Evolutionary conservation across 1,140 invertebrate species (phyloP).

Genomic region (Anoplophora glabripennis): DNA sequence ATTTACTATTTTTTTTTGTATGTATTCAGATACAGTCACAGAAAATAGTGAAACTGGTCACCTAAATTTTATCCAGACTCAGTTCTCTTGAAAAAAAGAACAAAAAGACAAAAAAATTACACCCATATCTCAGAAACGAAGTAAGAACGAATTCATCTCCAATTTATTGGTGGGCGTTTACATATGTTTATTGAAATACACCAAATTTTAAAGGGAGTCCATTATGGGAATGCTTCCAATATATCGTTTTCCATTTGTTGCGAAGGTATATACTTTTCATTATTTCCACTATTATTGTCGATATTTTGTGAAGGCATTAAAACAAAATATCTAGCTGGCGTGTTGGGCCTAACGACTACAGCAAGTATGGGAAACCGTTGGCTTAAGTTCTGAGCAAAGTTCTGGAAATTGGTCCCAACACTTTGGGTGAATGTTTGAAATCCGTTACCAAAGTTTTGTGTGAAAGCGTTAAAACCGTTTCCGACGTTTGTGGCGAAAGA

Average conservation of each 20-base stretch:
- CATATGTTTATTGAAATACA: no score
- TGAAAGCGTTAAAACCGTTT: constrained; percentile 21
- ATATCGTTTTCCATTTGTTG: constrained; percentile 16
- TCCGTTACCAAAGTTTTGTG: constrained; percentile 23
- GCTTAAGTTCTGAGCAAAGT: constrained; percentile 20
- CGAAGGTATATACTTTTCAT: no score
- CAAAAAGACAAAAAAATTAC: no score
- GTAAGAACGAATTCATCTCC: background rate
- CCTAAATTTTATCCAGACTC: no score
- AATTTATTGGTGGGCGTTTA: no score
- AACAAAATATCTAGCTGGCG: constrained; percentile 1
- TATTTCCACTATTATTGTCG: no score
- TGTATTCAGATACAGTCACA: no score
- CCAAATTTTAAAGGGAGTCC: background rate
- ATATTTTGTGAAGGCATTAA: background rate
- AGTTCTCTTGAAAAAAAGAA: no score
- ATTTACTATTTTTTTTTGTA: no score
- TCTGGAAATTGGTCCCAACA: constrained; percentile 22
- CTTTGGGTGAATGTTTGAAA: constrained; percentile 25
- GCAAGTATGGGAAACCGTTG: constrained; percentile 27
- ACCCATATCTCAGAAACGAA: no score
- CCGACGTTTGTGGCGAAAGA: constrained; percentile 26
- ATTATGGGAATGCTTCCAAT: constrained; percentile 24
- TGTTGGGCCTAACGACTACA: constrained; percentile 8
- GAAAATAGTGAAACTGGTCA: no score